phyloP scores from a whole-genome alignment of 2,113 vertebrate genomes.

The Paramisgurnus dabryanus region DNA sequence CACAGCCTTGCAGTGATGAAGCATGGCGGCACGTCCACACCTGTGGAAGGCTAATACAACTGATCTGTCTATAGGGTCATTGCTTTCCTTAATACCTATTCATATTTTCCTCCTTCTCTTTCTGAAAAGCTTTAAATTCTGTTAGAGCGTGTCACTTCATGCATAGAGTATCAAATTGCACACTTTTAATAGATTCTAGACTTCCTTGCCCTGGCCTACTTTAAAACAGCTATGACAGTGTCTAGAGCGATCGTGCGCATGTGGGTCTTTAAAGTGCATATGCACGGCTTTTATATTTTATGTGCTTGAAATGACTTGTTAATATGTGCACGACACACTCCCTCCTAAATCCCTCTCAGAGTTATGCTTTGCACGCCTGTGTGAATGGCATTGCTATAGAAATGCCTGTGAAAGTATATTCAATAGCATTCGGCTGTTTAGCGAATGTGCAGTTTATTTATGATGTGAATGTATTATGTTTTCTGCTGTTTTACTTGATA shows the following conservation, averaged over 20 bases:
- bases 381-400: constrained; percentile 7
- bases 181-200: constrained; percentile 60
- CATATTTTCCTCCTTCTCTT: constrained; percentile 22
- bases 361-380: constrained; percentile 22
- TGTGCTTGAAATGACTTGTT: constrained; percentile 29
- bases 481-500: constrained; percentile 24
- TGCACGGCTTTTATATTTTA: constrained; percentile 16
- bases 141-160: constrained; percentile 61
- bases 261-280: constrained; percentile 14
- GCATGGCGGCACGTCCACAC: constrained; percentile 62
- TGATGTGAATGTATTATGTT: constrained; percentile 19
- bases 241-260: background rate
- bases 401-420: constrained; percentile 5
- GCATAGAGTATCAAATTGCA: constrained; percentile 42
- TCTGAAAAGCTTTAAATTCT: constrained; percentile 41
- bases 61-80: constrained; percentile 33
- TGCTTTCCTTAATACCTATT: constrained; percentile 37
- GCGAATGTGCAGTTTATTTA: constrained; percentile 25
- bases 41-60: constrained; percentile 35
- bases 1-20: constrained; percentile 35
- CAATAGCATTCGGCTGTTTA: background rate
- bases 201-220: constrained; percentile 64
- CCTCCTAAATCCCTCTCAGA: background rate
- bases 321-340: constrained; percentile 12
- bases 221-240: constrained; percentile 56